Base-by-base conservation (phyloP, 2,797 vertebrate genomes). In the Pithecia hirsuta region DNA sequence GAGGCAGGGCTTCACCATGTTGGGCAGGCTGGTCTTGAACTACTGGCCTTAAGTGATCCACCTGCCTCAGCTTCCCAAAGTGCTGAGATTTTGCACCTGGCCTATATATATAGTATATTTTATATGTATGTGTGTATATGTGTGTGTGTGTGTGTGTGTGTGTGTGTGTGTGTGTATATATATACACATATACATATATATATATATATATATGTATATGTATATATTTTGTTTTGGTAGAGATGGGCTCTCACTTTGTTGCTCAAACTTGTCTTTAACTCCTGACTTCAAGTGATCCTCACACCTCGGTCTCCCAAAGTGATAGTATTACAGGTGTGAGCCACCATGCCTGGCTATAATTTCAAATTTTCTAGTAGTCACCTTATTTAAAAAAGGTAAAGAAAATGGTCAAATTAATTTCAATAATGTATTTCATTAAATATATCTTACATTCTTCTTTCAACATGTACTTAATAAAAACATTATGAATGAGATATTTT, bases 171-270 rank as follows among this genome's bases (percentile, higher is more conserved):
- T 59, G 10, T 59, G 10, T 28, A 10, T 59, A 4, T 59, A 22
- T 59, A 4, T 59, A n/a, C n/a, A n/a, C n/a, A n/a, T n/a, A 11
- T 59, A 2, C 28, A 9, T 59, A 2, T 59, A 0, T 59, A 0
- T 64, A 0, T 33, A 7, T 28, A 4, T 57, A 24, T 57, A 10
- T 28, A 28, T 5, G 13, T 28, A 30, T 30, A 61, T 3, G 26
- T 61, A 2, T 61, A 2, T 64, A 33, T 33, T 15, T 33, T 7
- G 61, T 64, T 64, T 64, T 64, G 61, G 14, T 64, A 33, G 15
- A 67, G 15, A 67, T 67, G 15, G 33, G 15, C 7, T 67, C 33
- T 67, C 33, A 67, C 61, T 67, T 59, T 67, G 33, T 67, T 8
- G 33, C 30, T 67, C 30, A 67, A 67, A 33, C 30, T 67, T 33